These are phyloP conservation scores for Diplosoma virens DNA, from an alignment of 23 tunicate genomes.

Conservation along the genomic window DNA sequence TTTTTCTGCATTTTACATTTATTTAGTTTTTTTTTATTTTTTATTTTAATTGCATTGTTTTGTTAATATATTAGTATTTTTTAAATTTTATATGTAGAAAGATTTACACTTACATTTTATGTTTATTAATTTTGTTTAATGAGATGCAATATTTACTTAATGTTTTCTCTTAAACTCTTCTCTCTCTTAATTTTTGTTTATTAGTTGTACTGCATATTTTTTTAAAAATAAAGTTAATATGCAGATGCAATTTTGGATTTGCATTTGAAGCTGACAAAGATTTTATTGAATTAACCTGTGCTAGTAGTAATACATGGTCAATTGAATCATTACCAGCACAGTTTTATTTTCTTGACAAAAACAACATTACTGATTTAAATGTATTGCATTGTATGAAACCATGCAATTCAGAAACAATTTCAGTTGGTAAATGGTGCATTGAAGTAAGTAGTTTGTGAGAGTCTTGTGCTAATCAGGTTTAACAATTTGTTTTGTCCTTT, in stretches of 20 bases:
- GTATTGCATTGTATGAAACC: constrained; percentile 36
- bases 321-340: constrained; percentile 32
- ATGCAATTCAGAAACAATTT: constrained; percentile 16
- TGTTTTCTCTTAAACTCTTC: neutral
- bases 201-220: no score
- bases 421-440: constrained; percentile 61
- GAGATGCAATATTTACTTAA: neutral
- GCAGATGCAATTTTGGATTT: constrained; percentile 49
- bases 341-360: constrained; percentile 9
- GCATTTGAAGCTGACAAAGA: constrained; percentile 21
- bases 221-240: no score
- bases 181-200: neutral
- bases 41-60: no score
- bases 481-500: no score
- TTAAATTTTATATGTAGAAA: no score
- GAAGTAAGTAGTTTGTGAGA: constrained; percentile 32
- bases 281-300: constrained; percentile 23
- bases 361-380: constrained; percentile 1
- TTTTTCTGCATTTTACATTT: no score
- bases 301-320: constrained; percentile 28
- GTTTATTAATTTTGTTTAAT: no score
- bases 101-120: no score
- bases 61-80: no score
- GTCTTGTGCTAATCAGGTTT: no score
- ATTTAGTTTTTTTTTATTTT: no score